phyloP scores from a whole-genome alignment of 2,888 invertebrate species.

The Corbicula japonica region DNA sequence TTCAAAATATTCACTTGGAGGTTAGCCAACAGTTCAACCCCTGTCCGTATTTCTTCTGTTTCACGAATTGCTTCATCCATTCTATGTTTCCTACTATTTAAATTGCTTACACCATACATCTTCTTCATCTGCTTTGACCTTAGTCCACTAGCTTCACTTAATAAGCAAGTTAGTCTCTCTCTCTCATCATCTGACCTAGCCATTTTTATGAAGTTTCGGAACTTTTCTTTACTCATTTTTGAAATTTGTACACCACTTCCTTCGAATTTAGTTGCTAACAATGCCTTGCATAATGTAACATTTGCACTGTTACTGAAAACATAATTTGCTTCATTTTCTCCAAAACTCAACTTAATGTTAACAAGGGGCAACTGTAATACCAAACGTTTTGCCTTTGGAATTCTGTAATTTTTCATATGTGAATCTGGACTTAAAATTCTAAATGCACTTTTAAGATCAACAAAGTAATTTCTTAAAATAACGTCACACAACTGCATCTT shows the following conservation, averaged over 20 bases:
- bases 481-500: conserved; percentile 13
- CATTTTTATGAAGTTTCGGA: conserved; percentile 14
- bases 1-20: conserved; percentile 26
- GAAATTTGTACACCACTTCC: conserved; percentile 21
- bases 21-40: conserved; percentile 34
- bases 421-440: conserved; percentile 34
- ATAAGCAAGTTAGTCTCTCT: conserved; percentile 24
- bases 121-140: conserved; percentile 18
- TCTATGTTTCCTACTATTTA: conserved; percentile 23
- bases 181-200: conserved; percentile 28
- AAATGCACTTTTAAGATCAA: conserved; percentile 32
- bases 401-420: conserved; percentile 33
- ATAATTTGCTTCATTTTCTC: conserved; percentile 19
- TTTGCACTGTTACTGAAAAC: conserved; percentile 25
- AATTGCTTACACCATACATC: conserved; percentile 18
- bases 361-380: conserved; percentile 29
- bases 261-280: conserved; percentile 17
- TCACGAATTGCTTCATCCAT: conserved; percentile 27
- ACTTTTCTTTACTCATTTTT: conserved; percentile 23
- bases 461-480: conserved; percentile 20
- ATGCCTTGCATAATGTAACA: conserved; percentile 29
- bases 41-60: conserved; percentile 30
- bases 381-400: conserved; percentile 33
- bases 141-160: conserved; percentile 10
- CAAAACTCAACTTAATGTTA: conserved; percentile 16